Conservation (phyloP, 2,888 invertebrate species). For the Galerucella pusilla region DNA sequence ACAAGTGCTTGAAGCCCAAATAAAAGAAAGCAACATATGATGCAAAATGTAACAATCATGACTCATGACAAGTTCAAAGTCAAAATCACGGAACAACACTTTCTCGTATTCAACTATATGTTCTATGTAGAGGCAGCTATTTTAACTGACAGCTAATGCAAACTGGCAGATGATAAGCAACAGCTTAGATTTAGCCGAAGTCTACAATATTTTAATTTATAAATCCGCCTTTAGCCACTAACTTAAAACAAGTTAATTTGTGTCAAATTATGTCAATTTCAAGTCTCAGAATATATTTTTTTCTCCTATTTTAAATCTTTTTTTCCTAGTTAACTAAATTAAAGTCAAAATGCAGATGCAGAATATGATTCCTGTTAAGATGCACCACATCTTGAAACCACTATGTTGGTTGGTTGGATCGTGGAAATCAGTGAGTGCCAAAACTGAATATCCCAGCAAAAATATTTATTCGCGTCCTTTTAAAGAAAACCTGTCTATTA, state of each 20-base stretch:
- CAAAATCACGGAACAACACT: too few species aligned
- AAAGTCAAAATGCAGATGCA: slow-evolving; percentile 9
- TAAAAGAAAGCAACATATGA: too few species aligned
- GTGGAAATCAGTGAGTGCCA: slow-evolving; percentile 57
- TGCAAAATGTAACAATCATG: too few species aligned
- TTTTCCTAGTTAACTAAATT: slow-evolving; percentile 3
- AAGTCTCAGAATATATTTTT: background rate
- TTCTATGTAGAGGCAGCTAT: too few species aligned
- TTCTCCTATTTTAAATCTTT: slow-evolving; percentile 1
- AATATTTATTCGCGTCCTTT: slow-evolving; percentile 67
- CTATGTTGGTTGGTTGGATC: slow-evolving; percentile 2
- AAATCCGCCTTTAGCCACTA: background rate
- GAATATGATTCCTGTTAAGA: background rate
- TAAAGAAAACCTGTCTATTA: slow-evolving; percentile 70
- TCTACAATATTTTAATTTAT: too few species aligned
- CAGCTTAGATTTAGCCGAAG: too few species aligned
- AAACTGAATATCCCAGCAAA: slow-evolving; percentile 70
- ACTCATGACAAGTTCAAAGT: too few species aligned
- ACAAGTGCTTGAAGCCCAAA: too few species aligned
- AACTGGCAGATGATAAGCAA: too few species aligned
- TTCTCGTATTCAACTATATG: too few species aligned
- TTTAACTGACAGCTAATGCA: too few species aligned
- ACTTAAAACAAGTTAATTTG: background rate
- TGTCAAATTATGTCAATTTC: slow-evolving; percentile 4
- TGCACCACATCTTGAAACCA: slow-evolving; percentile 14